Conservation (phyloP, 1,140 invertebrate genomes). For the Drosophila seguyi region DNA sequence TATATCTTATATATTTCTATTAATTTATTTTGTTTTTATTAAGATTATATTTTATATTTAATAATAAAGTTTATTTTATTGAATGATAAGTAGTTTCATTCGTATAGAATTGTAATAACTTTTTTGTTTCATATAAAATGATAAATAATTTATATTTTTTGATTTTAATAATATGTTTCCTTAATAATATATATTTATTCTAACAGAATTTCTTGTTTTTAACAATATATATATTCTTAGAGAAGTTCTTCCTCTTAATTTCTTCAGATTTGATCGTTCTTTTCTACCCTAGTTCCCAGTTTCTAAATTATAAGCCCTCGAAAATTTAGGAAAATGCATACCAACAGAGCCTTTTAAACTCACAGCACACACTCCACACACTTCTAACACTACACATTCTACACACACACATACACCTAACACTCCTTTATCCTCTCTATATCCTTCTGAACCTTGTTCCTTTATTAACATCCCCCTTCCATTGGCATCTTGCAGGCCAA, state of each 20-base stretch:
- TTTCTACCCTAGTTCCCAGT: not conserved
- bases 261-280: not conserved
- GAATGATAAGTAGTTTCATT: no score
- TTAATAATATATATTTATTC: not conserved
- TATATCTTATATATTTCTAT: no score
- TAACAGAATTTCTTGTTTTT: no score
- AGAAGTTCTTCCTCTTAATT: not conserved
- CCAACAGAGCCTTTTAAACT: not conserved
- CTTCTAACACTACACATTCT: not conserved
- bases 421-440: not conserved
- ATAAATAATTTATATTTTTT: no score
- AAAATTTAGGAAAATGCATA: no score
- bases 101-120: no score
- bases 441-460: not conserved
- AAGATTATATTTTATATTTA: no score
- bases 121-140: no score
- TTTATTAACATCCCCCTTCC: not conserved
- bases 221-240: not conserved
- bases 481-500: conserved; percentile 60
- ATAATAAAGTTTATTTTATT: no score
- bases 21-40: no score
- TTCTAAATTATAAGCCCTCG: not conserved
- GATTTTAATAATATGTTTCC: not conserved
- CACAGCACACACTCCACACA: not conserved
- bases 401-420: not conserved